Conservation (phyloP, 2,888 invertebrate genomes). For the Luperina nickerlii region DNA sequence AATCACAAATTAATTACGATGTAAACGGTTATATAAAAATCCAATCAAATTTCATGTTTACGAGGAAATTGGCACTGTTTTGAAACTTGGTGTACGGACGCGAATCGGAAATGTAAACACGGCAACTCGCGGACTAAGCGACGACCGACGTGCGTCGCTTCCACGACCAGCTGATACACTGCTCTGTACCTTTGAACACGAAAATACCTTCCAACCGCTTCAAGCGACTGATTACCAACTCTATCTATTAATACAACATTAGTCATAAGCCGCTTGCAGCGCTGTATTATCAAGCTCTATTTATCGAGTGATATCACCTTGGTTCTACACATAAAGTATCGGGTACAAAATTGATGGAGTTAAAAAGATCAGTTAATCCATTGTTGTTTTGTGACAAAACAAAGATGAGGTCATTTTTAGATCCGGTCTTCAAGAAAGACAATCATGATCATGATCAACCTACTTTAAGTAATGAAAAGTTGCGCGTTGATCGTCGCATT, state of each 20-base stretch:
- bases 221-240: slow-evolving; percentile 65
- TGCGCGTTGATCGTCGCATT: slow-evolving; percentile 20
- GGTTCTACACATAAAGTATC: slow-evolving; percentile 57
- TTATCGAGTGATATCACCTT: slow-evolving; percentile 64
- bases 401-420: slow-evolving; percentile 54
- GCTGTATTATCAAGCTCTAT: slow-evolving; percentile 61
- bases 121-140: slow-evolving; percentile 72
- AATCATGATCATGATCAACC: slow-evolving; percentile 30
- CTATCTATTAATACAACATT: slow-evolving; percentile 50
- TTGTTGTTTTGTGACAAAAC: slow-evolving; percentile 57
- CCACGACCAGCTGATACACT: slow-evolving; percentile 81
- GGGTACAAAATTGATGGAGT: slow-evolving; percentile 53
- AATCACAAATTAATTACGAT: slow-evolving; percentile 56
- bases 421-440: slow-evolving; percentile 50
- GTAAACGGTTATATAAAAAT: slow-evolving; percentile 46
- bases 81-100: slow-evolving; percentile 48
- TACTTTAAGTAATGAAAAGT: slow-evolving; percentile 29
- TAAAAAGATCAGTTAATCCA: slow-evolving; percentile 57
- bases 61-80: slow-evolving; percentile 61
- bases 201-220: slow-evolving; percentile 75
- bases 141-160: slow-evolving; percentile 76
- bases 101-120: slow-evolving; percentile 71
- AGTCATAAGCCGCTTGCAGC: slow-evolving; percentile 66
- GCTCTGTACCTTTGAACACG: slow-evolving; percentile 71
- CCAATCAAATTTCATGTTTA: slow-evolving; percentile 48